A percentile compares a stretch with the other conserved stretches of the same genome.
These are phyloP conservation scores for Polylopha cassiicola DNA, from an alignment of 2,888 invertebrate genomes.

Conservation along the genomic window DNA sequence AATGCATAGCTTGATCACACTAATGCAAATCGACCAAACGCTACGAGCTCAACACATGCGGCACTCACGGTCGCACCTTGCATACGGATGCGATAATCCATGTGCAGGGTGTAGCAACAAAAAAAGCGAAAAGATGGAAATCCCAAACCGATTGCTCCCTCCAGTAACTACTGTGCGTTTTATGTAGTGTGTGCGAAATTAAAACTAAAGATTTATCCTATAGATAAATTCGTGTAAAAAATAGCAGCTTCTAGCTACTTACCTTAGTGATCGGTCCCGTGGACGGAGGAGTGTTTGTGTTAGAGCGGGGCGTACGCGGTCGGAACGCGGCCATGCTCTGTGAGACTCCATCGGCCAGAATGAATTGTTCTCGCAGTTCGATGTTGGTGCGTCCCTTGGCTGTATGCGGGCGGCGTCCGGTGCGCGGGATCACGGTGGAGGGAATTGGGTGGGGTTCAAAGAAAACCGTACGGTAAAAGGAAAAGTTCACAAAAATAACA, in stretches of 20 bases:
- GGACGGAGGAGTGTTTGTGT: constrained; percentile 81
- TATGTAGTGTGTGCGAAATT: constrained; percentile 66
- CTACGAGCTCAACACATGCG: constrained; percentile 75
- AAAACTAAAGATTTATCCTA: constrained; percentile 59
- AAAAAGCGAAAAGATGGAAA: constrained; percentile 56
- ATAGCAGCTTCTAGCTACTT: constrained; percentile 53
- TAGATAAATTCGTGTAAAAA: constrained; percentile 40
- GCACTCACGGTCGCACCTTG: constrained; percentile 68
- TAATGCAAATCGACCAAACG: constrained; percentile 73
- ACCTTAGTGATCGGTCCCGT: constrained; percentile 98
- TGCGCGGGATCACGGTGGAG: constrained; percentile 57
- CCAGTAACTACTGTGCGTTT: constrained; percentile 72
- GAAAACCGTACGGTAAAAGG: constrained; percentile 68
- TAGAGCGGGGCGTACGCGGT: constrained; percentile 93
- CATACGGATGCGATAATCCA: constrained; percentile 65
- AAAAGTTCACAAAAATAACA: constrained; percentile 56
- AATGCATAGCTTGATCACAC: constrained; percentile 72
- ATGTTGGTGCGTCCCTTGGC: constrained; percentile 99
- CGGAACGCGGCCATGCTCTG: constrained; percentile 99
- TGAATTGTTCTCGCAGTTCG: constrained; percentile 99
- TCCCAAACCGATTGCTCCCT: constrained; percentile 73
- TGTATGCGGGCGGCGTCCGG: constrained; percentile 80
- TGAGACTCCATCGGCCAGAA: constrained; percentile 98
- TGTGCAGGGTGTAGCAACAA: constrained; percentile 62
- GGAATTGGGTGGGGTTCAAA: constrained; percentile 49